Evolutionary conservation across 1,140 invertebrate genomes (phyloP).

Genomic region (Calosoma granatense): DNA sequence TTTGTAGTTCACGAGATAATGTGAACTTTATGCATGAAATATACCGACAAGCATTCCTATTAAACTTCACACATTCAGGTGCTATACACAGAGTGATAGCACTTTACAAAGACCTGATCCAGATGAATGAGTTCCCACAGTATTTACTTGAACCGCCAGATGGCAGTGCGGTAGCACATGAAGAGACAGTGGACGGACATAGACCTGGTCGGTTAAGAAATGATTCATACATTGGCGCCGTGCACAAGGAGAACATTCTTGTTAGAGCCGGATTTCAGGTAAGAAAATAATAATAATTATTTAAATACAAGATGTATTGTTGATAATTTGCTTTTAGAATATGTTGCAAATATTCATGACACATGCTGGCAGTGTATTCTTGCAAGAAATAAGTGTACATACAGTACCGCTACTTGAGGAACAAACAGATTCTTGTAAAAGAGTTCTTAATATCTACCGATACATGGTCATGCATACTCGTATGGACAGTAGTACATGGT

Average conservation of each 20-base stretch:
- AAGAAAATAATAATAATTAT: conserved; percentile 15
- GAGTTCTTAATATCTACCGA: conserved; percentile 91
- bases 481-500: conserved; percentile 89
- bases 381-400: conserved; percentile 54
- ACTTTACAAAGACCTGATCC: conserved; percentile 96
- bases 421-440: conserved; percentile 93
- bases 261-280: conserved; percentile 68
- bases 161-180: conserved; percentile 22
- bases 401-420: conserved; percentile 60
- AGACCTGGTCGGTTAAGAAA: conserved; percentile 59
- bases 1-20: conserved; percentile 83
- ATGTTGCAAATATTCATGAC: conserved; percentile 89
- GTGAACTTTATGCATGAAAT: conserved; percentile 93
- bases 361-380: conserved; percentile 90
- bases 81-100: conserved; percentile 82
- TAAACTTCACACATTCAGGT: conserved; percentile 78
- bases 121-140: conserved; percentile 74
- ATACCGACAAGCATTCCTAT: conserved; percentile 83
- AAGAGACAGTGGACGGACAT: conserved; percentile 39
- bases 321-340: conserved; percentile 50
- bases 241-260: conserved; percentile 65
- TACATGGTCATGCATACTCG: conserved; percentile 95
- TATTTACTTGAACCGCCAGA: conserved; percentile 78
- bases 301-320: conserved; percentile 13
- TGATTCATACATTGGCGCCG: conserved; percentile 73